A percentile compares a stretch with the other conserved stretches of the same genome.
Evolutionary conservation across 2,888 invertebrate genomes (phyloP).

Genomic region (Coenonympha arcania): DNA sequence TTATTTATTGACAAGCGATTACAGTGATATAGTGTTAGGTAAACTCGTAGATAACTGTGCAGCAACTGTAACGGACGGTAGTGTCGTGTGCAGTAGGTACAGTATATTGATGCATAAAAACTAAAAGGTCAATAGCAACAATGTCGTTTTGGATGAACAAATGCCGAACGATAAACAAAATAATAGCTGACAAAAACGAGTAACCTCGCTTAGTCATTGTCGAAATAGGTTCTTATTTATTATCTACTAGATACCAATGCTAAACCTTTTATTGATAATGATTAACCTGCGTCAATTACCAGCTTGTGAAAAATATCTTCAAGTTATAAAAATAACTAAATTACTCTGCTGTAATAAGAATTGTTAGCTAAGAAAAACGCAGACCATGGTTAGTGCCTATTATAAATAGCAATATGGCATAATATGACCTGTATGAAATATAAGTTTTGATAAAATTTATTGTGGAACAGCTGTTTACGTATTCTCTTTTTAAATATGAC

Average conservation of each 20-base stretch:
- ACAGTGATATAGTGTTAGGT: constrained; percentile 2
- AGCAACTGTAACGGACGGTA: constrained; percentile 9
- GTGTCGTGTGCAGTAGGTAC: constrained; percentile 6
- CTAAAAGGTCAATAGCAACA: constrained; percentile 55
- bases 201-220: constrained; percentile 60
- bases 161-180: constrained; percentile 48
- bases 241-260: constrained; percentile 27
- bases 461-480: no score
- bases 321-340: no score
- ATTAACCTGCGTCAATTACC: constrained; percentile 3
- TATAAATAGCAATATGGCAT: no score
- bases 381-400: no score
- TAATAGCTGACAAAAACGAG: constrained; percentile 49
- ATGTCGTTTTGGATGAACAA: constrained; percentile 63
- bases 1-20: constrained; percentile 1
- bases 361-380: no score
- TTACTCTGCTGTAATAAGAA: no score
- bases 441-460: no score
- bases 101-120: constrained; percentile 33
- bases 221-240: constrained; percentile 31
- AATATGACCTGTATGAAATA: no score
- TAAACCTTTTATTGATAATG: constrained; percentile 22
- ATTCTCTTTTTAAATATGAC: no score
- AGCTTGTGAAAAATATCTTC: no score
- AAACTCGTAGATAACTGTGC: constrained; percentile 1